These are phyloP conservation scores for Sinonovacula constricta DNA, from an alignment of 1,140 invertebrate species.

Conservation along the genomic window DNA sequence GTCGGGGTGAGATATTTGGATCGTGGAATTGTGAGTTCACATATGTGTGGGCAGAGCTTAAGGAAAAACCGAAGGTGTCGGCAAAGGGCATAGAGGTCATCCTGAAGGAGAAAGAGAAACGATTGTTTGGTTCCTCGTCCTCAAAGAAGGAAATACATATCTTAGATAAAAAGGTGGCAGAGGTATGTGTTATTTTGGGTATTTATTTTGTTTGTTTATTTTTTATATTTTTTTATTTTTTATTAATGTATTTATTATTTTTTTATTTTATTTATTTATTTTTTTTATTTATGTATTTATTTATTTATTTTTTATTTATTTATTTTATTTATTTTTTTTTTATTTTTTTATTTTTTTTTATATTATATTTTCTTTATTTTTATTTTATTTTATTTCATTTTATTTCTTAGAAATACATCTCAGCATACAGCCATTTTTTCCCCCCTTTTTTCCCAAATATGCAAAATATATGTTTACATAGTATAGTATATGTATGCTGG, in stretches of 20 bases:
- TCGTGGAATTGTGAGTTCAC: conserved; percentile 78
- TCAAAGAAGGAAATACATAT: conserved; percentile 71
- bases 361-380: not conserved
- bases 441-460: too few relatives aligned
- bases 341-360: not conserved
- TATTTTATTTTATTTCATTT: not conserved
- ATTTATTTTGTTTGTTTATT: too few relatives aligned
- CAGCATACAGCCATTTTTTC: too few relatives aligned
- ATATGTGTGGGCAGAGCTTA: conserved; percentile 73
- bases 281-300: not conserved
- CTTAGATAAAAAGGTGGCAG: conserved; percentile 63
- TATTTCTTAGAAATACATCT: too few relatives aligned
- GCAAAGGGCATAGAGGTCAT: conserved; percentile 74
- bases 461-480: not conserved
- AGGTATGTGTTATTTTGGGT: conserved; percentile 58
- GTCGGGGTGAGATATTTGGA: conserved; percentile 79
- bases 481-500: not conserved
- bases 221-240: too few relatives aligned
- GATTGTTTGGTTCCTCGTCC: conserved; percentile 66
- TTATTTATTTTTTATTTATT: not conserved
- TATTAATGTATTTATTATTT: not conserved
- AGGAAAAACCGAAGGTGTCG: conserved; percentile 70
- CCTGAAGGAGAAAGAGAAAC: conserved; percentile 76
- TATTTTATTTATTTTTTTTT: not conserved
- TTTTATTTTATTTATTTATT: not conserved